phyloP scores from a whole-genome alignment of 2,888 invertebrate genomes.

The Lottia gigantea region DNA sequence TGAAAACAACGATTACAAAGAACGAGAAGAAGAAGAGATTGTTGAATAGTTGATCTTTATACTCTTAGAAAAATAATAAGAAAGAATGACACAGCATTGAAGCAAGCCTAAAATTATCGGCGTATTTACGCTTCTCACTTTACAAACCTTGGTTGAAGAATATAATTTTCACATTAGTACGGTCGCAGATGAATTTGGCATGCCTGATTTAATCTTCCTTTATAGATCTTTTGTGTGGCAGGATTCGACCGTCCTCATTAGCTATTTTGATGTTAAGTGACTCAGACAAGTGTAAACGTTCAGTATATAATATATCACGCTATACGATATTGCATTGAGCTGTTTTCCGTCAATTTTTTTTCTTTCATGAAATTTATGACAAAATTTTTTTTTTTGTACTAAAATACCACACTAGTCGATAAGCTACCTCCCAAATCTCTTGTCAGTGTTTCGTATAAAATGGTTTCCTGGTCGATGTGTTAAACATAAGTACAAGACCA shows the following conservation, averaged over 20 bases:
- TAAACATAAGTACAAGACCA: too few species aligned
- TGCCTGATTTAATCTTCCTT: neutral
- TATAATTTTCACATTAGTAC: slow-evolving; percentile 8
- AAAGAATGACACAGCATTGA: neutral
- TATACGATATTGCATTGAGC: slow-evolving; percentile 4
- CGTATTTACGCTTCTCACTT: neutral
- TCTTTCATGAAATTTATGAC: too few species aligned
- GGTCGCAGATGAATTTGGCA: neutral
- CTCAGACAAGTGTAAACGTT: neutral
- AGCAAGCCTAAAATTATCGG: neutral
- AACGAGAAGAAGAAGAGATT: neutral
- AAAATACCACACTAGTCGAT: too few species aligned
- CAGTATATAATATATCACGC: slow-evolving; percentile 3
- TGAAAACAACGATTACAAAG: neutral
- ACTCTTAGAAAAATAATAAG: neutral
- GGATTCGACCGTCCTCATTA: neutral
- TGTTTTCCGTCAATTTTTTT: too few species aligned
- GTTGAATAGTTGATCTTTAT: neutral
- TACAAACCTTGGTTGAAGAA: neutral
- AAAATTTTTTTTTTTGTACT: too few species aligned
- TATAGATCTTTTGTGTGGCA: neutral
- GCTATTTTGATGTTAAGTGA: neutral
- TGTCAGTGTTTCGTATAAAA: too few species aligned
- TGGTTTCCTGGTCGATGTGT: too few species aligned
- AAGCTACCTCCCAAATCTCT: too few species aligned